These are phyloP conservation scores for Anodontia alba DNA, from an alignment of 2,888 invertebrate genomes.

Conservation along the genomic window DNA sequence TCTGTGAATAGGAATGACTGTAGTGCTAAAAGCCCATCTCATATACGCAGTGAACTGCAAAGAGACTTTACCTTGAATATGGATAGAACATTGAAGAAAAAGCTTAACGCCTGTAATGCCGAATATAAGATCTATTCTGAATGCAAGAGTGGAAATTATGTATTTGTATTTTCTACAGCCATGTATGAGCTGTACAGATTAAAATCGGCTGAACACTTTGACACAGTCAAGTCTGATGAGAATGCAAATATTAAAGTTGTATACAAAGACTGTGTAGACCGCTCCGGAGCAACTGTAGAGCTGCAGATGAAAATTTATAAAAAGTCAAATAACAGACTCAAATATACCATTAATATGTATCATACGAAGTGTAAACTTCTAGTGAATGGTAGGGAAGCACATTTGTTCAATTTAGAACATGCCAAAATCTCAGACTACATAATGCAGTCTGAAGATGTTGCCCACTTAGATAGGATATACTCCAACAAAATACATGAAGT, in stretches of 20 bases:
- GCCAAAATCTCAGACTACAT: not conserved
- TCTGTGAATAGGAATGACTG: too few species aligned
- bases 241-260: not conserved
- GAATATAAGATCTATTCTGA: not conserved
- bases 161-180: not conserved
- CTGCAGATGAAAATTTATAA: not conserved
- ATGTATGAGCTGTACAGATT: not conserved
- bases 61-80: not conserved
- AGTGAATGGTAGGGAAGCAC: not conserved
- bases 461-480: not conserved
- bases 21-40: not conserved
- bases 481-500: not conserved
- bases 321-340: not conserved
- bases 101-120: not conserved
- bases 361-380: not conserved
- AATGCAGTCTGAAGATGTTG: not conserved
- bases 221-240: not conserved
- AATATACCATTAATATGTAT: not conserved
- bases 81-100: constrained; percentile 14
- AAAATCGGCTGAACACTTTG: not conserved
- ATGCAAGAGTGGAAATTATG: not conserved
- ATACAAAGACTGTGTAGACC: not conserved
- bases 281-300: not conserved
- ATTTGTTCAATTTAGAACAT: not conserved
- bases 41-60: not conserved